These are phyloP conservation scores for Steinernema hermaphroditum DNA, from an alignment of 2,888 invertebrate genomes.

Conservation along the genomic window DNA sequence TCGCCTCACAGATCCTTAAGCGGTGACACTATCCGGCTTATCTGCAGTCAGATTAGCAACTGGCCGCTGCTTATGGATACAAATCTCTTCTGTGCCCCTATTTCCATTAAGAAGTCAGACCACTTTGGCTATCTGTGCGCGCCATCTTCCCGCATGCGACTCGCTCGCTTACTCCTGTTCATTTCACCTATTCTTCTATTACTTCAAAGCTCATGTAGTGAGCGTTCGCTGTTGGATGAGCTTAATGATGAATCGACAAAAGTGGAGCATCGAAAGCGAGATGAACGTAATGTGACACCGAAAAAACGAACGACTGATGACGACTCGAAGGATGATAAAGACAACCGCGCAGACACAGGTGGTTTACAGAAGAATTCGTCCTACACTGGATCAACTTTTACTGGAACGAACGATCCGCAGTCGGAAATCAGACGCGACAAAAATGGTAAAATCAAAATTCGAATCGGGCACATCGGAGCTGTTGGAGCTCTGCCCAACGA, in stretches of 20 bases:
- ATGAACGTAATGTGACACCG: too few relatives aligned
- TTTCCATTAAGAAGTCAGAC: neutral
- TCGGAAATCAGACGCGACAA: slow-evolving; percentile 18
- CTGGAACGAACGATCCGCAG: slow-evolving; percentile 6
- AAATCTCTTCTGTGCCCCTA: neutral
- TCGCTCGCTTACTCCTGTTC: neutral
- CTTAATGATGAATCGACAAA: neutral
- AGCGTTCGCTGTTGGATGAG: neutral
- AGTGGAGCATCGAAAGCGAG: too few relatives aligned
- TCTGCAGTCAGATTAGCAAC: neutral
- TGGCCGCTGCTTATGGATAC: too few relatives aligned
- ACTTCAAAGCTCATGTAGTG: too few relatives aligned
- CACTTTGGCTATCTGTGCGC: neutral
- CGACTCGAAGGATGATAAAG: neutral
- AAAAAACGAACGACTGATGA: neutral
- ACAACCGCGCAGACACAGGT: neutral
- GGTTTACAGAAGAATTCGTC: neutral
- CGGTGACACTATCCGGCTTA: neutral
- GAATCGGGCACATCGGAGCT: slow-evolving; percentile 57
- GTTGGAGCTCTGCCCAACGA: slow-evolving; percentile 55
- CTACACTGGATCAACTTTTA: neutral
- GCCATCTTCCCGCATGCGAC: neutral
- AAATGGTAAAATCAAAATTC: slow-evolving; percentile 38
- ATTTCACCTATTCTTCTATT: neutral
- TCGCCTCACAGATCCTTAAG: neutral